Evolutionary conservation across 2,888 invertebrate species (phyloP), one percentile per base, ranked within the genome.

Genomic region (Tipula lateralis): DNA sequence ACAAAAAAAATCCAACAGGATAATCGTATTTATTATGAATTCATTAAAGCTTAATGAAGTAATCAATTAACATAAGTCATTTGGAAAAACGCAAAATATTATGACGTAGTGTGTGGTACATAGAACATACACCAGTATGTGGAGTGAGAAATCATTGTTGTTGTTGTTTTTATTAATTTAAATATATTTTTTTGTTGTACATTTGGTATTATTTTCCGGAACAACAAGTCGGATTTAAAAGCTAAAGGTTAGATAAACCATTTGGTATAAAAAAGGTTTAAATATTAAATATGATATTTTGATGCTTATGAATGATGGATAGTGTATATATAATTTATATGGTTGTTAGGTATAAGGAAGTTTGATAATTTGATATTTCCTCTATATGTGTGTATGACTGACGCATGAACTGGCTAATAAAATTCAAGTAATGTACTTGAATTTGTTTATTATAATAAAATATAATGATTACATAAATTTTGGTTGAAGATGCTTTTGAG

Each of bases 61-160:
- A 66, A 66, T 66, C 66, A 66, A 66, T 66, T 66, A 66, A 66
- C 66, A 66, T 24, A 66, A 66, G 66, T 66, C 66, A 66, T 66
- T 66, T 66, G 5, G 66, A 24, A 66, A 66, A 66, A 19, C 24
- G 24, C 66, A 24, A 66, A 50, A 44, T 24, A 66, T 66, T 66
- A 66, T 66, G 66, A 66, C 66, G 66, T 66, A 66, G 3, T 24
- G 2, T 2, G 66, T 24, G 9, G 19, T 39, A n/a, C 13, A 39
- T 39, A 39, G 0, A 39, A 39, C n/a, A n/a, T n/a, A n/a, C n/a
- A n/a, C n/a, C n/a, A n/a, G n/a, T 16, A 50, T 50, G 44, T 16
- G 44, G 44, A 16, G 44, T 3, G 44, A 50, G 44, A 50, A 16
- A 66, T n/a, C n/a, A n/a, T n/a, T 66, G 12, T 66, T 66, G 24